Conservation (phyloP, 2,113 vertebrate genomes). For the Ciconia maguari region DNA sequence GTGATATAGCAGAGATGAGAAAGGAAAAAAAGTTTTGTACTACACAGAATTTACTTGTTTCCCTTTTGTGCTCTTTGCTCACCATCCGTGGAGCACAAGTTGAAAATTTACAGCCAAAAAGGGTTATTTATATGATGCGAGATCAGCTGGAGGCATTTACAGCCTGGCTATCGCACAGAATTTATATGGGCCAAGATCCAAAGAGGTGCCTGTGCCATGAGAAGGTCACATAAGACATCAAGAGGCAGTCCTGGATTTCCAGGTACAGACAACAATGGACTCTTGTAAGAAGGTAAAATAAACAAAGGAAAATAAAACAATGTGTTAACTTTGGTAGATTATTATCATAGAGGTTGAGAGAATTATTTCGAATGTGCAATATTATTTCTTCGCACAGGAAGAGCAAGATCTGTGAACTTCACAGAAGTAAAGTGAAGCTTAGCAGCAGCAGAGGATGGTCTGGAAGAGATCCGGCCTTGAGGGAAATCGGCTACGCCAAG, state of each 20-base stretch:
- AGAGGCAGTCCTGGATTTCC: neutral
- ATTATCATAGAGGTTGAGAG: neutral
- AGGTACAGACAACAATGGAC: rapidly evolving
- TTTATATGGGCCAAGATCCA: neutral
- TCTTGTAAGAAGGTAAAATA: neutral
- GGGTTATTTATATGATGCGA: neutral
- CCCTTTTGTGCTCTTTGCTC: neutral
- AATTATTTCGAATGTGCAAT: neutral
- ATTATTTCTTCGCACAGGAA: neutral
- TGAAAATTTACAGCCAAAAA: neutral
- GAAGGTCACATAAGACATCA: neutral
- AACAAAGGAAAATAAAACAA: neutral
- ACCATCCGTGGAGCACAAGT: neutral
- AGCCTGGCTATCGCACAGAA: neutral
- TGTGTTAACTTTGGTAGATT: neutral
- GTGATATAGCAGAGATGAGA: neutral
- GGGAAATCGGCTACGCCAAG: neutral
- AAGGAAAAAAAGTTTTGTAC: neutral
- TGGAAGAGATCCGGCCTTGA: neutral
- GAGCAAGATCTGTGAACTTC: neutral
- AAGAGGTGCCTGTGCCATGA: neutral
- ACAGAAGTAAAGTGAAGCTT: neutral
- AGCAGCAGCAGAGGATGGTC: neutral
- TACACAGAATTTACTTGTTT: neutral
- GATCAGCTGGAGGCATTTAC: neutral